A percentile compares a stretch with the other conserved stretches of the same genome.
Conservation (phyloP, 2,113 vertebrate species). For the Mixornis gularis region DNA sequence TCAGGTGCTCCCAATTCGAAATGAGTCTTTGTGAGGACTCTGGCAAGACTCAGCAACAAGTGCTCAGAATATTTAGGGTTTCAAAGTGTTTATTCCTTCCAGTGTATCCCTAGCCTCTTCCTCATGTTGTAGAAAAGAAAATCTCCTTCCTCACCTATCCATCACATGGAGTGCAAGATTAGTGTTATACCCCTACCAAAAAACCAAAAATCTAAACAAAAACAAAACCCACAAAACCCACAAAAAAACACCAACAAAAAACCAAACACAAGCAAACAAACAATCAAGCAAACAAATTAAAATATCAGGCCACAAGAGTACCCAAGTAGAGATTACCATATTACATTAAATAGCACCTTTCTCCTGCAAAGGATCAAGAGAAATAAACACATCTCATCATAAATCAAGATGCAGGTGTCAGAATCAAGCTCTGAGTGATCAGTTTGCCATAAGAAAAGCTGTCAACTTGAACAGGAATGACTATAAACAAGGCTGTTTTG, state of each 20-base stretch:
- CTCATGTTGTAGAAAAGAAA: neutral
- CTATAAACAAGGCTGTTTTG: neutral
- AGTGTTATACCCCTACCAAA: accelerated
- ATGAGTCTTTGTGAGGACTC: neutral
- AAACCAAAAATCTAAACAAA: neutral
- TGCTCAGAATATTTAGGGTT: neutral
- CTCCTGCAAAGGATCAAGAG: neutral
- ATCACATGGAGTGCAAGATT: neutral
- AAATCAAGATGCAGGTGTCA: neutral
- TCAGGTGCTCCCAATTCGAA: neutral
- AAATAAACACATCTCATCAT: neutral
- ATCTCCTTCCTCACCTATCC: neutral
- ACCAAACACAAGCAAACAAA: neutral
- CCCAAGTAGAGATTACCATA: accelerated
- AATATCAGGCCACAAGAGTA: neutral
- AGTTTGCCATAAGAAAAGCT: neutral
- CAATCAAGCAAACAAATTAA: neutral
- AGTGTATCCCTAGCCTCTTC: neutral
- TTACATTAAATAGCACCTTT: neutral
- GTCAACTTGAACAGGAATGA: neutral
- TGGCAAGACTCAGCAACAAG: neutral
- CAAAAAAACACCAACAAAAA: neutral
- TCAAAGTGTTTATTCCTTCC: neutral
- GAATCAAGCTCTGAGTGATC: neutral
- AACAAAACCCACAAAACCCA: neutral